Base-by-base conservation (phyloP, 1,140 invertebrate species). In the Achroia grisella region DNA sequence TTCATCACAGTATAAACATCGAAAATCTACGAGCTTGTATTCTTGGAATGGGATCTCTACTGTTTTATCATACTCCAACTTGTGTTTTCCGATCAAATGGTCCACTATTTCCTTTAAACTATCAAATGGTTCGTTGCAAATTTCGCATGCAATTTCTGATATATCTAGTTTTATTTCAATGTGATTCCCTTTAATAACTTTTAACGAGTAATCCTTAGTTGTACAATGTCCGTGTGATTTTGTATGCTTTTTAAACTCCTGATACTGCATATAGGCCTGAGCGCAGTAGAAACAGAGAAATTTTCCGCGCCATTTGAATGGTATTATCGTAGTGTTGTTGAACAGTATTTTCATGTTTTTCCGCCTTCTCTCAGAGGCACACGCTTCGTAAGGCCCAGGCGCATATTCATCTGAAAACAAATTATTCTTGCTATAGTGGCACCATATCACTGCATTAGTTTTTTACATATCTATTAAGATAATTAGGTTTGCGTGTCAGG, bases 301-400 rank as follows among this genome's bases (percentile, higher is more conserved):
- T 48, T 52, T 70, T 11, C 70, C 66, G 9, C 65, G 50, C 80
- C 80, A 81, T 71, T 81, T 84, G 56, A 84, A 84, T 9, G 80
- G 80, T 23, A 81, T 61, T 33, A 84, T 62, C 5, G 71, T 61
- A 0, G 73, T 81, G 52, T 70, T 63, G 62, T 84, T 76, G 72
- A 81, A 84, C 13, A 84, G 50, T 28, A 69, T 71, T 76, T 68
- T 64, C 57, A 79, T 62, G 57, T 82, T 82, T 64, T 71, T 61
- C 52, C 75, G 40, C 47, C 71, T 53, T 33, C 60, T 59, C 54
- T 74, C 63, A 64, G 71, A 69, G 39, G 60, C 60, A 56, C 48
- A 67, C 44, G 57, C 47, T 40, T 64, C 68, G 66, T 65, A 63
- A 56, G 59, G 65, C 40, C 44, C 55, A 49, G 62, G 57, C 23